Base-by-base conservation (phyloP, 1,140 invertebrate genomes). In the Nasonia vitripennis region DNA sequence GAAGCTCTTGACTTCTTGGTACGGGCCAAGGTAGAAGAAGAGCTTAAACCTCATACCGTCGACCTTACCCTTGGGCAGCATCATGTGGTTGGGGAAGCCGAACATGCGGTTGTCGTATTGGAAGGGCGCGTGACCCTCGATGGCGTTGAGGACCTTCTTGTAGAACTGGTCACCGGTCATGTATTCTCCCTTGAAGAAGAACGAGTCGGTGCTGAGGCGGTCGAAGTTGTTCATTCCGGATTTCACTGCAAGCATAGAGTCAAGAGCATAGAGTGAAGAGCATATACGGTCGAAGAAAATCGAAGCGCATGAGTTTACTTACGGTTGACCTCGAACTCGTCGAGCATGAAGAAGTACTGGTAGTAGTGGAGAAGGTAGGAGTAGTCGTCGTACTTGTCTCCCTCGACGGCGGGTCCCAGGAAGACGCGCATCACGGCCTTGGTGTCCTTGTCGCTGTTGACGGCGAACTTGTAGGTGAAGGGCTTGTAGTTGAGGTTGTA, bases 371-470 rank as follows among this genome's bases (percentile, higher is more conserved):
- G 77, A 88, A 96, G 96, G 89, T 95, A 95, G 84, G 93, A 91
- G 86, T 93, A 94, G 14, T 95, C 91, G 73, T 90, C 89, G 31
- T 94, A 90, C 45, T 94, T 88, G 1, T 94, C 88, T 4, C 89
- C 77, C 67, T 94, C 93, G 94, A 87, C 95, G 95, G 96, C 96
- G 2, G 96, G 96, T 80, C 95, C 96, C 73, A 97, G 88, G 94
- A 96, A 97, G 37, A 96, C 91, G 78, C 95, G 95, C 45, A 96
- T 91, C 55, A 94, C 91, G 2, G 93, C 95, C 81, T 95, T 93
- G 14, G 88, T 89, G 5, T 92, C 90, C 86, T 94, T 94, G 0
- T 96, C 94, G 86, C 94, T 94, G 86, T 94, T 94, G 75, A 96
- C 92, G 74, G 94, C 91, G 85, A 95, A 92, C 85, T 94, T 95